Base-by-base conservation (phyloP, 2,888 invertebrate species). In the Cosmorhoe ocellata region DNA sequence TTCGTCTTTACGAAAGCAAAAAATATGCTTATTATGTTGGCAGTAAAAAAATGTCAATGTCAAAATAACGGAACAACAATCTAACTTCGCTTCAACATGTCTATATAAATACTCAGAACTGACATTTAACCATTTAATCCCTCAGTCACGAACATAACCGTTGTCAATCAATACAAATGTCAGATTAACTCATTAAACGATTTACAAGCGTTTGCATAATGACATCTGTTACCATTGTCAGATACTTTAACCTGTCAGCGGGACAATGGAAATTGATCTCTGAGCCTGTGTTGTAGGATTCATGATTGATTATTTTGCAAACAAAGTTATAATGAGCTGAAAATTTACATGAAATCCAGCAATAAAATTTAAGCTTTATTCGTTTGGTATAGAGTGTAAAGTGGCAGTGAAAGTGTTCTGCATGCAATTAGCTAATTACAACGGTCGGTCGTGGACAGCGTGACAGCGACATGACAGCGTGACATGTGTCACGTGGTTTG, bases 391-490 rank as follows among this genome's bases (percentile, higher is more conserved):
- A 57, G 12, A 18, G 48, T 39, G 24, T 28, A 11, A 33, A 39
- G 41, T 43, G 38, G 49, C 10, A 33, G 41, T 31, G 57, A 57
- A 50, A 50, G 53, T 60, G 56, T 58, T 50, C 49, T 51, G 64
- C 66, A 65, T 64, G 76, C 81, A 83, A 84, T 84, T 83, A 84
- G 83, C 79, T 81, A 82, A 84, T 84, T 82, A 82, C 59, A 27
- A 51, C 42, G 50, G 56, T 52, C 42, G 59, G 59, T 56, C 52
- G 59, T 41, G 46, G 51, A 50, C 51, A 40, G 49, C 54, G 52
- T 61, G 64, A 60, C 60, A 61, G 58, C 36, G 54, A 62, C 58
- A 54, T 60, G 66, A 66, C 66, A 58, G 64, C 64, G 62, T 66
- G 72, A 73, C 71, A 67, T 56, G 69, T 74, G 76, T 76, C 76